Percentiles rank a stretch among this genome's conserved stretches.
phyloP scores from a whole-genome alignment of 1,140 invertebrate species.

The Odontomachus brunneus region DNA sequence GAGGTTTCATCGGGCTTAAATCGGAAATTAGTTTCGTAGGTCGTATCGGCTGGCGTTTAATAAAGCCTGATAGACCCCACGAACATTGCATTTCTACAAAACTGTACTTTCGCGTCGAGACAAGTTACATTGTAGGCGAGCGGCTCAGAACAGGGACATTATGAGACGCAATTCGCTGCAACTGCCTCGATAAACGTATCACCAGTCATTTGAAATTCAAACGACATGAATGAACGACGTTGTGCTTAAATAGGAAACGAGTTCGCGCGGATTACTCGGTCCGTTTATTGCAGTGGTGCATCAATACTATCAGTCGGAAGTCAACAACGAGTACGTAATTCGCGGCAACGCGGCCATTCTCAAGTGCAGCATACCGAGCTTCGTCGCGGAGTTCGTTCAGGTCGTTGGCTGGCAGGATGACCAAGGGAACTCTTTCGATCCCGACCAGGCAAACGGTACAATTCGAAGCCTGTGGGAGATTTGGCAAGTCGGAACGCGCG shows the following conservation, averaged over 20 bases:
- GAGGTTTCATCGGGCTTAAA: slow-evolving; percentile 3
- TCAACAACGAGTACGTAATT: slow-evolving; percentile 97
- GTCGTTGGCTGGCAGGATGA: slow-evolving; percentile 95
- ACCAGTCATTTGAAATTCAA: slow-evolving; percentile 12
- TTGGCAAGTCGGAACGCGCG: slow-evolving; percentile 6
- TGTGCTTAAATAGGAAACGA: slow-evolving; percentile 10
- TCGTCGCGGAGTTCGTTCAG: slow-evolving; percentile 95
- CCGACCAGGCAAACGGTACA: slow-evolving; percentile 82
- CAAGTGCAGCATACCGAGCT: slow-evolving; percentile 96
- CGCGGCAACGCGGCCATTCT: slow-evolving; percentile 96
- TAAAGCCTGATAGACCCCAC: too few species aligned
- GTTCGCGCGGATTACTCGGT: slow-evolving; percentile 39
- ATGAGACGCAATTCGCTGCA: neutral
- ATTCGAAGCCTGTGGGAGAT: neutral
- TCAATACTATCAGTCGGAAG: slow-evolving; percentile 95
- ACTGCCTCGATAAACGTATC: neutral
- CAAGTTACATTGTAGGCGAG: neutral
- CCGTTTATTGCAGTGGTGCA: slow-evolving; percentile 90
- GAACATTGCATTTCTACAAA: too few species aligned
- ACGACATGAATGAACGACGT: neutral
- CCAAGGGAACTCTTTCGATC: slow-evolving; percentile 89
- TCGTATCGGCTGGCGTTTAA: too few species aligned
- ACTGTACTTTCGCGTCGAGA: neutral
- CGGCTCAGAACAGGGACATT: neutral
- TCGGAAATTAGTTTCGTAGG: slow-evolving; percentile 4